Conservation (phyloP, 2,888 invertebrate genomes). For the Girardia tigrina region DNA sequence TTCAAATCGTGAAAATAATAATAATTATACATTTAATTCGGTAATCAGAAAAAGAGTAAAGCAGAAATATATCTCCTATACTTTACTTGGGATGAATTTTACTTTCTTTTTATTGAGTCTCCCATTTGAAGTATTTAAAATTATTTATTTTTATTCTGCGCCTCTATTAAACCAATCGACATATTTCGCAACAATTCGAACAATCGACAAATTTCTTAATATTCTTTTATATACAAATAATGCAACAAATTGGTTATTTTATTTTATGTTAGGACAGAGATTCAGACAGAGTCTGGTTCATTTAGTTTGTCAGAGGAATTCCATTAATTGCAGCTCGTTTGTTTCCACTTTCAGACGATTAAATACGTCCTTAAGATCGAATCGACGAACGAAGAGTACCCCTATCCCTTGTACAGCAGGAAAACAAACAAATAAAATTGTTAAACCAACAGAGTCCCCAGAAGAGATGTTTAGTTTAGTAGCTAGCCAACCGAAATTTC, state of each 20-base stretch:
- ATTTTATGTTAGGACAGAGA: slow-evolving; percentile 34
- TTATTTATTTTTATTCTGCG: slow-evolving; percentile 11
- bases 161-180: not conserved
- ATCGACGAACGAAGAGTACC: not conserved
- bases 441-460: not conserved
- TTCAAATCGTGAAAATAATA: slow-evolving; percentile 8
- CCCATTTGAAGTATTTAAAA: slow-evolving; percentile 35
- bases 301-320: slow-evolving; percentile 1
- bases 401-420: not conserved
- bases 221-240: slow-evolving; percentile 36
- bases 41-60: slow-evolving; percentile 29
- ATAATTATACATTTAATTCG: not conserved
- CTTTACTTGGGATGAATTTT: slow-evolving; percentile 33
- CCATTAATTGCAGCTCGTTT: not conserved
- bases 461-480: slow-evolving; percentile 10
- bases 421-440: not conserved
- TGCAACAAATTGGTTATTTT: slow-evolving; percentile 36
- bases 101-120: slow-evolving; percentile 35
- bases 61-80: slow-evolving; percentile 32
- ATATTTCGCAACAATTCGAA: not conserved
- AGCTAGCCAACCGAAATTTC: slow-evolving; percentile 19
- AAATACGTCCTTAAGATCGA: slow-evolving; percentile 9
- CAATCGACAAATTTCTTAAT: slow-evolving; percentile 30
- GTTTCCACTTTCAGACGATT: not conserved
- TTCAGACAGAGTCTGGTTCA: slow-evolving; percentile 33